Conservation (phyloP, 2,797 vertebrate species). For the Notamacropus eugenii region DNA sequence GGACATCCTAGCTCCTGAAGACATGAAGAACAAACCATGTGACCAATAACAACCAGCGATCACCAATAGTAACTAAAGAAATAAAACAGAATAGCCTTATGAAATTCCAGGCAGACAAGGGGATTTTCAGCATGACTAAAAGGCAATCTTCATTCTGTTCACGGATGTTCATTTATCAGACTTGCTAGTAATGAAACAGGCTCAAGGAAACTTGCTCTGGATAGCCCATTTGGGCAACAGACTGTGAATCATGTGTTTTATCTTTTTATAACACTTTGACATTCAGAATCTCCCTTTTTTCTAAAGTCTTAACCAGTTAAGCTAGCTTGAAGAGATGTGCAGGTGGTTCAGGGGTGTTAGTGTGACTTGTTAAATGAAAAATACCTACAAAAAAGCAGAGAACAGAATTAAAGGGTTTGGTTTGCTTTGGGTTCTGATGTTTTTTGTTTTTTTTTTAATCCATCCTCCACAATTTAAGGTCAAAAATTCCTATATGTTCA, state of each 20-base stretch:
- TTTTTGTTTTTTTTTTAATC: background rate
- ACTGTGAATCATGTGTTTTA: constrained; percentile 50
- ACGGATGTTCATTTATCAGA: constrained; percentile 45
- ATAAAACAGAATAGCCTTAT: background rate
- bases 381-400: constrained; percentile 14
- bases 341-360: constrained; percentile 68
- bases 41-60: constrained; percentile 47
- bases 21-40: constrained; percentile 27
- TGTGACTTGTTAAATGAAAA: constrained; percentile 70
- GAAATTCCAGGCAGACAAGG: constrained; percentile 49
- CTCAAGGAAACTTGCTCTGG: constrained; percentile 25
- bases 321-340: constrained; percentile 59
- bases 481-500: constrained; percentile 58
- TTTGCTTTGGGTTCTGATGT: background rate
- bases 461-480: constrained; percentile 38
- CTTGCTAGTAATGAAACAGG: constrained; percentile 46
- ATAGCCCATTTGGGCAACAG: constrained; percentile 54
- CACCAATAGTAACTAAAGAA: constrained; percentile 52
- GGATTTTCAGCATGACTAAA: constrained; percentile 36
- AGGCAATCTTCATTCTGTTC: constrained; percentile 42
- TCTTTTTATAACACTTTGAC: constrained; percentile 77
- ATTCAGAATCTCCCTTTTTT: constrained; percentile 68
- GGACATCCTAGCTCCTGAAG: constrained; percentile 23
- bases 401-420: background rate
- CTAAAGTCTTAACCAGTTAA: constrained; percentile 60